Evolutionary conservation across 2,888 invertebrate genomes (phyloP), one percentile per base, ranked within the genome.

Genomic region (Anagyrus pseudococci): DNA sequence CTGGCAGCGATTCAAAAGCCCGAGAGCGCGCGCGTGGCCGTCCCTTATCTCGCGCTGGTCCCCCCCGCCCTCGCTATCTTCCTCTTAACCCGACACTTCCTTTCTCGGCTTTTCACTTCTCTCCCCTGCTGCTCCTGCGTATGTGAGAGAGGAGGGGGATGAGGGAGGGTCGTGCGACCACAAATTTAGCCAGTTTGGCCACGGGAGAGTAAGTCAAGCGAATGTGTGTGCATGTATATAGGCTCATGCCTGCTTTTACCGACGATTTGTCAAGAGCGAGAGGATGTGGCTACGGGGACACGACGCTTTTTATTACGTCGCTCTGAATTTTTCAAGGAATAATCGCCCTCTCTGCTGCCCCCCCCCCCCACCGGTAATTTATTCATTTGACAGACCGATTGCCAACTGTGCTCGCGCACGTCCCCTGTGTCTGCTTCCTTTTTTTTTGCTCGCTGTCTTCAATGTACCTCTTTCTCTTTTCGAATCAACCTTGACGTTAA

Each of bases 1-100:
- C 69, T 77, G 77, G 77, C 77, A 75, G 57, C 63, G 71, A 68
- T 73, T 77, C 76, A 77, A 77, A 69, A 66, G 68, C 67, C 69
- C 64, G 69, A 70, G 67, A 61, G n/a, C n/a, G n/a, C n/a, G n/a
- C 67, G 47, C 62, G 56, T 59, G 58, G 52, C 22, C 22, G n/a
- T 43, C 49, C 22, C n/a, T 50, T 22, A 25, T 23, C 49, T 29
- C n/a, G n/a, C n/a, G n/a, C n/a, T n/a, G n/a, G n/a, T 50, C 22
- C 17, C 13, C 41, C 26, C 47, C 17, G 23, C 37, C 19, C 17
- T 4, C 23, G 46, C 20, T 33, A 15, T 43, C 17, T 53, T 1
- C 10, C 26, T 33, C 40, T n/a, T 33, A 19, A 29, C 44, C 26
- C 37, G 7, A 13, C 22, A 17, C 29, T 50, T 1, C 40, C 17